Percentiles rank a stretch among this genome's conserved stretches.
phyloP scores from a whole-genome alignment of 2,797 vertebrate genomes.

The Manis pentadactyla region DNA sequence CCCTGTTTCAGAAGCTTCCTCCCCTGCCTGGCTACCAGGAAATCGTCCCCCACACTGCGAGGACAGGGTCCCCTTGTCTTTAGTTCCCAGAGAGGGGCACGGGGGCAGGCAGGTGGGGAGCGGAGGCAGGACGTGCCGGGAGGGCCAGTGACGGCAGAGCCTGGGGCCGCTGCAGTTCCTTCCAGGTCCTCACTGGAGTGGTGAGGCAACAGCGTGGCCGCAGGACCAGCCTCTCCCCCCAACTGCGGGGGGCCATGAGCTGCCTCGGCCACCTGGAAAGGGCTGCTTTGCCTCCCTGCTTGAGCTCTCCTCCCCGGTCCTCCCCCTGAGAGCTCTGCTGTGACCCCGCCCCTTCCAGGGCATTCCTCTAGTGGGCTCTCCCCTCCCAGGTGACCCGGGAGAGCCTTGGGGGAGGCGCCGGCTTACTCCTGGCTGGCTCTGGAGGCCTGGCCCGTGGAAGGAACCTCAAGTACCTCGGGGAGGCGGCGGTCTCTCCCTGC shows the following conservation, averaged over 20 bases:
- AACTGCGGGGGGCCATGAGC: background rate
- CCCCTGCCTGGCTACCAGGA: fast-evolving
- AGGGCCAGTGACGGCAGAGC: fast-evolving
- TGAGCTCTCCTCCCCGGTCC: background rate
- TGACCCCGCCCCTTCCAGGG: fast-evolving
- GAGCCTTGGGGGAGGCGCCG: background rate
- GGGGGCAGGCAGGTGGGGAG: background rate
- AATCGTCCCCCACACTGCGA: background rate
- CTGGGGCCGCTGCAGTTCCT: fast-evolving
- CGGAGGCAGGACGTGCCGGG: background rate
- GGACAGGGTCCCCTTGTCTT: background rate
- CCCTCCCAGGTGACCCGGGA: background rate
- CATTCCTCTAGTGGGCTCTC: background rate
- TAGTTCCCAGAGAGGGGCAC: background rate
- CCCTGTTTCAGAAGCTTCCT: background rate
- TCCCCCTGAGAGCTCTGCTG: background rate
- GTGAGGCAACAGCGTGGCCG: fast-evolving
- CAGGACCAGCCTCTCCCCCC: background rate
- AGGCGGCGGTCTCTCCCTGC: background rate
- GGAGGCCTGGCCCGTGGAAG: background rate
- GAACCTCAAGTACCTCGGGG: background rate
- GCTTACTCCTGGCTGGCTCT: background rate
- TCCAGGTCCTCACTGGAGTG: fast-evolving
- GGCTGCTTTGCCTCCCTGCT: background rate
- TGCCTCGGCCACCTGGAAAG: background rate